Conservation (phyloP, 2,888 invertebrate species). For the Apomyelois bistriatella region DNA sequence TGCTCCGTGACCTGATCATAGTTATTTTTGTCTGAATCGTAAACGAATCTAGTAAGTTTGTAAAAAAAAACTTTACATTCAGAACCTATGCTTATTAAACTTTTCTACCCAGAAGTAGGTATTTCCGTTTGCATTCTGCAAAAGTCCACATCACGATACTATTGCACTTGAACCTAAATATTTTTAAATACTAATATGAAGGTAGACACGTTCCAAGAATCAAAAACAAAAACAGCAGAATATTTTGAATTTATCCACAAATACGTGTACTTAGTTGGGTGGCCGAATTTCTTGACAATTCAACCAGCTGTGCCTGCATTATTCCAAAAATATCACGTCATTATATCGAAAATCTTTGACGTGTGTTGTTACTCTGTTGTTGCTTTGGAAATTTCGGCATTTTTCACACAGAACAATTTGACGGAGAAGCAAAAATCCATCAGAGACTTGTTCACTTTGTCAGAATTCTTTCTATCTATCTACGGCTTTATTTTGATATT, state of each 20-base stretch:
- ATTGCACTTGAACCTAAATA: too few species aligned
- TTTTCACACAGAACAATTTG: constrained; percentile 36
- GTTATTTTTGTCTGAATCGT: too few species aligned
- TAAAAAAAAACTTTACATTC: too few species aligned
- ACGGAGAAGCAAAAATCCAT: constrained; percentile 27
- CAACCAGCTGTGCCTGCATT: constrained; percentile 20
- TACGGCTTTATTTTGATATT: constrained; percentile 27
- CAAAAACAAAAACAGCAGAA: not conserved
- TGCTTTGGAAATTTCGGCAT: constrained; percentile 28
- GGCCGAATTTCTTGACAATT: constrained; percentile 30
- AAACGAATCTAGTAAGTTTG: too few species aligned
- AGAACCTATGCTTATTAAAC: too few species aligned
- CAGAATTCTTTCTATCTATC: constrained; percentile 33
- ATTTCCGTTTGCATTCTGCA: too few species aligned
- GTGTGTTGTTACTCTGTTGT: constrained; percentile 21
- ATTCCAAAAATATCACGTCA: constrained; percentile 18
- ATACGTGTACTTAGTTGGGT: constrained; percentile 19
- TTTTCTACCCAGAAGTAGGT: too few species aligned
- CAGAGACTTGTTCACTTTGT: constrained; percentile 33
- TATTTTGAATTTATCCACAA: constrained; percentile 10
- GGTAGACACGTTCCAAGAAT: too few species aligned
- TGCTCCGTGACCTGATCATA: too few species aligned
- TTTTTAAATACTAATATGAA: too few species aligned
- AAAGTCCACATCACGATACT: too few species aligned
- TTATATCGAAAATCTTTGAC: not conserved